Evolutionary conservation across 2,797 vertebrate species (phyloP).

Genomic region (Glossophaga mutica): DNA sequence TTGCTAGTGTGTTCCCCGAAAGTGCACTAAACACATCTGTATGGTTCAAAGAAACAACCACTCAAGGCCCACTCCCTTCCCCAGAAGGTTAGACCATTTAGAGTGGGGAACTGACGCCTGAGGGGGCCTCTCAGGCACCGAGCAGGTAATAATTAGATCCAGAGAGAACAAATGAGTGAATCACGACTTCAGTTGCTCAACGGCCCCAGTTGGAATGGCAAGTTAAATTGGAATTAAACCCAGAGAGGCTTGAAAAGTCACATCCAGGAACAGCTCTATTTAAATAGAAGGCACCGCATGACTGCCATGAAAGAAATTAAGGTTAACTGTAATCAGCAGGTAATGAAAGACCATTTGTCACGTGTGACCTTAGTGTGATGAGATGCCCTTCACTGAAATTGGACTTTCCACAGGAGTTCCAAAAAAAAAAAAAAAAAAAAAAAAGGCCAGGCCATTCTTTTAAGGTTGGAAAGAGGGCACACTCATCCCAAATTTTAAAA

Average conservation of each 20-base stretch:
- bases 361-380: conserved; percentile 56
- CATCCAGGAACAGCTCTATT: conserved; percentile 61
- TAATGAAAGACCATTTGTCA: conserved; percentile 74
- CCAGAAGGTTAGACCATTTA: neutral
- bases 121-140: neutral
- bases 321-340: conserved; percentile 71
- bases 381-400: conserved; percentile 37
- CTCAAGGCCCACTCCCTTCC: neutral
- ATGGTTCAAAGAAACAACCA: neutral
- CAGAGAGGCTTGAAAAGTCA: conserved; percentile 66
- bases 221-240: conserved; percentile 71
- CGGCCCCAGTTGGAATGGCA: conserved; percentile 32
- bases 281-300: conserved; percentile 1
- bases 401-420: conserved; percentile 54
- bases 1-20: neutral
- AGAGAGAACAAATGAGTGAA: conserved; percentile 56
- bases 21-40: neutral
- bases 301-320: conserved; percentile 40
- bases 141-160: conserved; percentile 38
- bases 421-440: neutral
- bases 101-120: neutral
- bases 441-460: neutral
- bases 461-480: neutral
- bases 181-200: conserved; percentile 44
- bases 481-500: neutral